Evolutionary conservation across 2,888 invertebrate genomes (phyloP), one percentile per base, ranked within the genome.

Genomic region (Pseudolycoriella hygida): DNA sequence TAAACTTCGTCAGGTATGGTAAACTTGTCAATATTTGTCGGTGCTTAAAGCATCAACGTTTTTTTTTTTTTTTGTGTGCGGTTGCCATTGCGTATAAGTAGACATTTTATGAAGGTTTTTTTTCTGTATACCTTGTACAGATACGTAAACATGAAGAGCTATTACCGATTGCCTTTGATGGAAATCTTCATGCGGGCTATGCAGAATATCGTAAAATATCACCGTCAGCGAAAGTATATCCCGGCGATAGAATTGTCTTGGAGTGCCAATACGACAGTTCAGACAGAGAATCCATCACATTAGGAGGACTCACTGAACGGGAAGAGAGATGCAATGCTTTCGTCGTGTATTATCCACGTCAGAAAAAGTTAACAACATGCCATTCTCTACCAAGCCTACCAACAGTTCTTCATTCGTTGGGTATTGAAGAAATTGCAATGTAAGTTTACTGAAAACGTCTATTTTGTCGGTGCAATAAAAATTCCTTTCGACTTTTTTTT

Each of bases 221-320:
- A 47, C 63, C 67, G 47, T 71, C 73, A 5, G 69, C 69, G 45
- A 69, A 68, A 54, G 67, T 74, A 50, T 54, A 66, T 41, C 68
- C 74, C 57, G 72, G 73, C 44, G 75, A 75, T 60, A 73, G 74
- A 56, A 62, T 75, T 55, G 70, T 74, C 48, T 70, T 71, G 15
- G 73, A 75, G 57, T 76, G 76, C 58, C 70, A 70, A 43, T 76
- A 76, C 59, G 71, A 73, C 54, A 73, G 74, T 55, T 68, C 69
- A 51, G 67, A 68, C 20, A 62, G 73, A 42, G 62, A 67, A 47
- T 68, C 70, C 40, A 73, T 75, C 55, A 75, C 74, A 41, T 61
- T 75, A 43, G 75, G 50, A 11, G 75, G 75, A 42, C 57, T 72
- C 48, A 69, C 71, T 39, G 72, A 70, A 49, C 61, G 70, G 42